Evolutionary conservation across 2,888 invertebrate genomes (phyloP).

Genomic region (Zeuzera pyrina): DNA sequence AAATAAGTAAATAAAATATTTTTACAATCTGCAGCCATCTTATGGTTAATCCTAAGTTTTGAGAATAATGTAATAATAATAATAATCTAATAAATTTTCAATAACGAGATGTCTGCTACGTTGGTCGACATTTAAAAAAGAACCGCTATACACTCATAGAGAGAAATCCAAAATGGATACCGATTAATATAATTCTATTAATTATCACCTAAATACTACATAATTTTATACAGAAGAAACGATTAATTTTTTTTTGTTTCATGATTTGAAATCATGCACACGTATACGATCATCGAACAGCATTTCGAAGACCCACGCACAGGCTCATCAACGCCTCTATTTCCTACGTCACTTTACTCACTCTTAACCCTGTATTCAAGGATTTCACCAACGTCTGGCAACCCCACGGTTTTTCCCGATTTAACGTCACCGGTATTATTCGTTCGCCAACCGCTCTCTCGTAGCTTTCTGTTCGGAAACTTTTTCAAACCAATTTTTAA

Average conservation of each 20-base stretch:
- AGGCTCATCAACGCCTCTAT: slow-evolving; percentile 40
- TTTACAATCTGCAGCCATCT: slow-evolving; percentile 70
- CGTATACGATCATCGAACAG: slow-evolving; percentile 69
- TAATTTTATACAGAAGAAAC: slow-evolving; percentile 66
- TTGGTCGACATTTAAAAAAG: slow-evolving; percentile 72
- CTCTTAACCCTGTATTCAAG: slow-evolving; percentile 55
- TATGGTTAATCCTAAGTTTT: slow-evolving; percentile 68
- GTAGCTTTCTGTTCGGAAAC: not conserved
- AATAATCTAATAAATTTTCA: slow-evolving; percentile 72
- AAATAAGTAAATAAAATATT: slow-evolving; percentile 63
- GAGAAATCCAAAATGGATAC: slow-evolving; percentile 72
- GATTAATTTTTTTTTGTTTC: slow-evolving; percentile 49
- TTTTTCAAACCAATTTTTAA: slow-evolving; percentile 1
- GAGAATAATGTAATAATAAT: slow-evolving; percentile 54
- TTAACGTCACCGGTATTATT: slow-evolving; percentile 23
- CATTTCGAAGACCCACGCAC: slow-evolving; percentile 61
- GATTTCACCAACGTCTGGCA: slow-evolving; percentile 22
- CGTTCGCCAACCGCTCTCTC: slow-evolving; percentile 17
- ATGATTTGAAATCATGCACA: slow-evolving; percentile 68
- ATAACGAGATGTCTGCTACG: slow-evolving; percentile 70
- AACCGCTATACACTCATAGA: slow-evolving; percentile 73
- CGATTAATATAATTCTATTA: slow-evolving; percentile 70
- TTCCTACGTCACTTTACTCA: slow-evolving; percentile 33
- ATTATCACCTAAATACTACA: slow-evolving; percentile 65
- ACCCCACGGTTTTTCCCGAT: slow-evolving; percentile 23